Conservation (phyloP, 2,797 vertebrate genomes). For the Australoheros facetus region DNA sequence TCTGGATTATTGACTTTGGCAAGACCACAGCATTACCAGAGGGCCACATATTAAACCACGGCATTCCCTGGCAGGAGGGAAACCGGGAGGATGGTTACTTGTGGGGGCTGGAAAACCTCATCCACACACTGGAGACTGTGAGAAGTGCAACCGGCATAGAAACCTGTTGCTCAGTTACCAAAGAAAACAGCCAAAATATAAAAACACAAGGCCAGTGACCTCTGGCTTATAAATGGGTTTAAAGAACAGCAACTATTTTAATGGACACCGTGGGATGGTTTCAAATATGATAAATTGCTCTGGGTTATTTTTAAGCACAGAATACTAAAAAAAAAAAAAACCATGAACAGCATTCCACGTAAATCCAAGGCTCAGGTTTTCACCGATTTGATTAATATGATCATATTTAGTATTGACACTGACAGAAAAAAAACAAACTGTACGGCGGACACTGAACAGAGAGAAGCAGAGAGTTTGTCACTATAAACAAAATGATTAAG, state of each 20-base stretch:
- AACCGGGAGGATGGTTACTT: conserved; percentile 97
- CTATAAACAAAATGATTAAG: conserved; percentile 21
- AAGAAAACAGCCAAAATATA: conserved; percentile 34
- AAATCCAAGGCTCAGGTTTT: background rate
- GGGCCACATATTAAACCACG: conserved; percentile 88
- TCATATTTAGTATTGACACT: conserved; percentile 23
- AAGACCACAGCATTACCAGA: conserved; percentile 91
- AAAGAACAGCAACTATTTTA: conserved; percentile 26
- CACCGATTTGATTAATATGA: background rate
- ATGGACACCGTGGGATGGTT: conserved; percentile 4
- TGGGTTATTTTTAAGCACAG: conserved; percentile 13
- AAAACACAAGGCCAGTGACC: conserved; percentile 40
- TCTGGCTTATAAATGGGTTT: background rate
- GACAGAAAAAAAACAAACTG: conserved; percentile 1
- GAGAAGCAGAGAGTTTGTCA: conserved; percentile 17
- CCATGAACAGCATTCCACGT: background rate
- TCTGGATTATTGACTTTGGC: conserved; percentile 99
- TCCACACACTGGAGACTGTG: conserved; percentile 75
- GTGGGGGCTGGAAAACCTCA: conserved; percentile 94
- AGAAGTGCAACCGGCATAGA: conserved; percentile 15
- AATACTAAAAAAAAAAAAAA: background rate
- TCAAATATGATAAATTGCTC: conserved; percentile 6
- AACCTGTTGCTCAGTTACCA: conserved; percentile 14
- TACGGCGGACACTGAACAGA: conserved; percentile 7
- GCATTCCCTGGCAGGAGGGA: conserved; percentile 92